A percentile compares a stretch with the other conserved stretches of the same genome.
phyloP scores from a whole-genome alignment of 2,888 invertebrate species.

The Chelonus formosanus region DNA sequence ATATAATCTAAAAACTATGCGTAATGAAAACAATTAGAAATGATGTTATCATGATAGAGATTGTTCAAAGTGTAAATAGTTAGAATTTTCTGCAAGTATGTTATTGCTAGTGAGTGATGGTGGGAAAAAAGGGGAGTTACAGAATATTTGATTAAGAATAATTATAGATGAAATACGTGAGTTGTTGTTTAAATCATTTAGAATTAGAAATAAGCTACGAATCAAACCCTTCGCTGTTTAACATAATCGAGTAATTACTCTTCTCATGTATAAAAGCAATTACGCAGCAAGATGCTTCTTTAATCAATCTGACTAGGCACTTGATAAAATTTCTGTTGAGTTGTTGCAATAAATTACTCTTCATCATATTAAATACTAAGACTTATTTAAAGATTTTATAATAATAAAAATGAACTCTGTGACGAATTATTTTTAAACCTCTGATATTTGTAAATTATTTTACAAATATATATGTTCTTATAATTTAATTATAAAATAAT shows the following conservation, averaged over 20 bases:
- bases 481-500: too few relatives aligned
- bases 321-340: conserved; percentile 17
- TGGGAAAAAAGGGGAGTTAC: background rate
- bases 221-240: conserved; percentile 30
- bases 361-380: background rate
- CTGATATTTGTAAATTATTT: too few relatives aligned
- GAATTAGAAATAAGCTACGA: conserved; percentile 11
- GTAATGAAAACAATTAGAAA: too few relatives aligned
- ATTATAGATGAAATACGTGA: conserved; percentile 8
- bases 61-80: too few relatives aligned
- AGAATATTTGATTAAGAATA: conserved; percentile 9
- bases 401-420: too few relatives aligned
- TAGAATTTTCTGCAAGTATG: too few relatives aligned
- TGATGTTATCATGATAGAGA: too few relatives aligned
- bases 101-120: too few relatives aligned
- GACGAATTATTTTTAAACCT: too few relatives aligned
- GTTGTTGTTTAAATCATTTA: conserved; percentile 8
- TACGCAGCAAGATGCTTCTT: conserved; percentile 28
- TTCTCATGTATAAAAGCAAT: conserved; percentile 20
- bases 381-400: too few relatives aligned
- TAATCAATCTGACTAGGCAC: conserved; percentile 4
- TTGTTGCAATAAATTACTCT: conserved; percentile 17
- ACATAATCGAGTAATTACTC: conserved; percentile 35
- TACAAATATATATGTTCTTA: too few relatives aligned
- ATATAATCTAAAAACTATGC: too few relatives aligned